Base-by-base conservation (phyloP, 2,797 vertebrate species). In the Dallia pectoralis region DNA sequence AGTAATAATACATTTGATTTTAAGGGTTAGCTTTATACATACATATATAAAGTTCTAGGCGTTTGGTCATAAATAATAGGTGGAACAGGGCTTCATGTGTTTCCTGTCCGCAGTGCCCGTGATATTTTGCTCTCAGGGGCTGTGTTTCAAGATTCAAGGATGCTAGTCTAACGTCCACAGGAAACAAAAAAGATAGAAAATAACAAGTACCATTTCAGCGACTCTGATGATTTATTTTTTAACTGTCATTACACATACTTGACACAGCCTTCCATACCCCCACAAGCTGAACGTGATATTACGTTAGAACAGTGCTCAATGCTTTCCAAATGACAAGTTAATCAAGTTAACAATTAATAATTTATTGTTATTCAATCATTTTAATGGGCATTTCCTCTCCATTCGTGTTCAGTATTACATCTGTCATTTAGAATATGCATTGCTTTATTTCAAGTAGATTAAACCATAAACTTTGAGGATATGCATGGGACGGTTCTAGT, bases 111-210 rank as follows among this genome's bases (percentile, higher is more conserved):
- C 53, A 76, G 70, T 84, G 78, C 75, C 74, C 69, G 76, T 84
- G 75, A 81, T 74, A 70, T 63, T 80, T 71, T 77, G 72, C 48
- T 72, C 71, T 77, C 36, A 68, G 71, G 82, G 88, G 87, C 89
- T 88, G 48, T 53, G 47, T 40, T 40, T 79, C 76, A 78, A 29
- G 76, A 70, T 82, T 77, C 73, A 73, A 36, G 67, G 64, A n/a
- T 48, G 22, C 76, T 74, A 77, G 74, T 30, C 27, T 67, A n/a
- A 72, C 61, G 72, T 14, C 25, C 14, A 79, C 79, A 85, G 90
- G 88, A 91, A 89, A 84, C 78, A 2, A 16, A 80, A n/a, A 69
- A 81, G 74, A 85, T 22, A 65, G 33, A 75, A 32, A 68, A 83
- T 81, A 86, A 79, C 79, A 79, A 73, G 25, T 40, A 29, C 1